Percentiles rank a stretch among this genome's conserved stretches.
phyloP scores from a whole-genome alignment of 2,113 vertebrate genomes.

The Myodes glareolus region DNA sequence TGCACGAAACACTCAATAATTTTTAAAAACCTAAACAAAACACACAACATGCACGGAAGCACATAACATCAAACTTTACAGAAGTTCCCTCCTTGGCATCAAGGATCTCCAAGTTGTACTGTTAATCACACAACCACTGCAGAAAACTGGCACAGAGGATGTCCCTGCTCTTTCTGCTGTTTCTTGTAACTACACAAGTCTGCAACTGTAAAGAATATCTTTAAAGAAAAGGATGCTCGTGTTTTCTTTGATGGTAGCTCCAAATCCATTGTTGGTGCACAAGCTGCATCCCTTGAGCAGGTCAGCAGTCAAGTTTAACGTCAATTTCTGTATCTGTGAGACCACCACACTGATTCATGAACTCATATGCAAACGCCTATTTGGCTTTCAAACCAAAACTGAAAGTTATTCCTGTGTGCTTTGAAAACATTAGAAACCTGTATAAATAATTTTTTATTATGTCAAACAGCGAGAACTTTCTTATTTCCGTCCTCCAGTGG shows the following conservation, averaged over 20 bases:
- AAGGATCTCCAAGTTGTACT: neutral
- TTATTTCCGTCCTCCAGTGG: neutral
- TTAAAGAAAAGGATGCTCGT: neutral
- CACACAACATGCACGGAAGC: neutral
- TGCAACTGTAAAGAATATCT: neutral
- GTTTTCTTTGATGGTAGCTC: neutral
- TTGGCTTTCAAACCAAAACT: conserved; percentile 27
- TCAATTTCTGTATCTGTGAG: neutral
- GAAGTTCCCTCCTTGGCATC: neutral
- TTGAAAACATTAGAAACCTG: neutral
- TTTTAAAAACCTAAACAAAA: neutral
- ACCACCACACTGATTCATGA: neutral
- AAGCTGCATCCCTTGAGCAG: neutral
- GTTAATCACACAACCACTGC: neutral
- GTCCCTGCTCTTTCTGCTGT: neutral
- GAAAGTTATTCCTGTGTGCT: neutral
- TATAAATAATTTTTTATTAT: neutral
- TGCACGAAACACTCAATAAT: too few relatives aligned
- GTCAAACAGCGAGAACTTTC: neutral
- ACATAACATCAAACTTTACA: neutral
- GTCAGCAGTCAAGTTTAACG: neutral
- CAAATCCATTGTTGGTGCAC: neutral
- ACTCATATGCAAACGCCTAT: neutral
- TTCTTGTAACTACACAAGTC: neutral
- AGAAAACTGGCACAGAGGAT: neutral